These are phyloP conservation scores for Mugil cephalus DNA, from an alignment of 2,113 vertebrate species.

Conservation along the genomic window DNA sequence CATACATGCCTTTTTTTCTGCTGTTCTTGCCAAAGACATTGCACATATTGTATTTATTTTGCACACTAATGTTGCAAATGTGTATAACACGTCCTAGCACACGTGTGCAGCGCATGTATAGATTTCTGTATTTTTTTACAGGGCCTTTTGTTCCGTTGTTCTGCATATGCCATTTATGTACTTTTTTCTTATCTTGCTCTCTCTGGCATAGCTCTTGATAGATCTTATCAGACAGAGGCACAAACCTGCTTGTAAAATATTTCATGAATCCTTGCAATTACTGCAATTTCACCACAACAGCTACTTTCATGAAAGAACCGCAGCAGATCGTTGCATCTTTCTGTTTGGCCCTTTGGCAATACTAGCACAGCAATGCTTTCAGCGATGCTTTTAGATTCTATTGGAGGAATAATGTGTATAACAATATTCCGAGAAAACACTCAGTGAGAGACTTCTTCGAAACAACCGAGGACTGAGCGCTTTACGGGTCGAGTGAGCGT, in stretches of 20 bases:
- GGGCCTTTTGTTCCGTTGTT: too few species aligned
- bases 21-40: too few species aligned
- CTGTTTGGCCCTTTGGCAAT: constrained; percentile 45
- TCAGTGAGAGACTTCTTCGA: constrained; percentile 5
- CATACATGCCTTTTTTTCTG: too few species aligned
- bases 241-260: constrained; percentile 32
- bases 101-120: too few species aligned
- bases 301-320: constrained; percentile 25
- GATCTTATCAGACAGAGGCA: constrained; percentile 1
- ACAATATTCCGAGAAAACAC: constrained; percentile 12
- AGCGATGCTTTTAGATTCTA: background rate
- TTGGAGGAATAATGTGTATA: background rate
- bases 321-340: constrained; percentile 13
- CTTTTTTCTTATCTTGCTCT: too few species aligned
- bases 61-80: too few species aligned
- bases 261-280: constrained; percentile 36
- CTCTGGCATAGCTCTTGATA: constrained; percentile 20
- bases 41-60: too few species aligned
- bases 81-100: too few species aligned
- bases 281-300: constrained; percentile 36
- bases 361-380: constrained; percentile 12
- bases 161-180: too few species aligned
- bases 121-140: too few species aligned
- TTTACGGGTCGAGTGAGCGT: constrained; percentile 33
- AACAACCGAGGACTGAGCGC: background rate